Base-by-base conservation (phyloP, 2,113 vertebrate species). In the Grallaria varia region DNA sequence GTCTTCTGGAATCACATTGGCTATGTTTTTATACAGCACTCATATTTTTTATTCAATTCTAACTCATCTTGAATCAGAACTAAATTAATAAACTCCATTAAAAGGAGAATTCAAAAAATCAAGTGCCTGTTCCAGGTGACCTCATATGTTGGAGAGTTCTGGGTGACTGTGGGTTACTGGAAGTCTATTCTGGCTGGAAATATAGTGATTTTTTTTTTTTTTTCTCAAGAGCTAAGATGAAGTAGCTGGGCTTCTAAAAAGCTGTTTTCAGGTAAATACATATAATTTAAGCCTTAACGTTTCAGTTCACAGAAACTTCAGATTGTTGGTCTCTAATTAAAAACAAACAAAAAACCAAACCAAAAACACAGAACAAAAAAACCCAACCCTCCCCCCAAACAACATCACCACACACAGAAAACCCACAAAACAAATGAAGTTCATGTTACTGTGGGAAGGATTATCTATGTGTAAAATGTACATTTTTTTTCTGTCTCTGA, bases 121-220 rank as follows among this genome's bases (percentile, higher is more conserved):
- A 83, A 84, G 60, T 14, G 44, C 12, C 37, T 62, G 69, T 96
- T 94, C 96, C 93, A 95, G 93, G 83, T 95, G 93, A 97, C 50
- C 73, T 96, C 92, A 95, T 94, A 72, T 44, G 49, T 93, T 93
- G 94, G 96, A 95, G 55, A 97, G 68, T 68, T 92, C 76, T 94
- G 90, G 77, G 85, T 93, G 73, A 66, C 13, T 87, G 79, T 86
- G 73, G 85, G 93, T 94, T 93, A 92, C 91, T 95, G 94, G 90
- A 96, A 94, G 20, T 84, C 79, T 96, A 7, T 75, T 89, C 73
- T 90, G 76, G 40, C 44, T 89, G 66, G 62, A 91, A 84, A 59
- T 85, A 72, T 2, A 40, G 37, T 44, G 44, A 58, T 19, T 44
- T 69, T 62, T 45, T 73, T 69, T 76, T 49, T 35, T 79, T 79